Evolutionary conservation across 1,140 invertebrate species (phyloP), one percentile per base, ranked within the genome.

Genomic region (Bemisia tabaci): DNA sequence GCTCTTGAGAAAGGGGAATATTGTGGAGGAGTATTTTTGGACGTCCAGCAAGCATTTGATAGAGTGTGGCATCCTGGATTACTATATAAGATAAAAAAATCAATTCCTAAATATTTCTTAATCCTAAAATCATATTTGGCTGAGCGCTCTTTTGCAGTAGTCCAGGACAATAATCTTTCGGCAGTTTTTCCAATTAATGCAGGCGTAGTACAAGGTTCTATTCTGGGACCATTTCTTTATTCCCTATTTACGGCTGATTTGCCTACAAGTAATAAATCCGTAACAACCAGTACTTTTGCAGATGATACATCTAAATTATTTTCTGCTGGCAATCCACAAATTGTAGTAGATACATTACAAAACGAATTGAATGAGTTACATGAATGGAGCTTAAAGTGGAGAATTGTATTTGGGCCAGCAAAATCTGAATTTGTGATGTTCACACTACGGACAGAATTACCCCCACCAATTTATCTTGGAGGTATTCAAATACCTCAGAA

Each of bases 11-110:
- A 61, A n/a, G 66, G 66, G 33, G 12, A 25, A 22, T 71, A 69
- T 39, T 73, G 71, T 62, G 69, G 67, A 39, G 74, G 70, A 21
- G 71, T 72, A 1, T 73, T 76, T 58, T 68, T 77, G 2, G 75
- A 78, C 33, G 70, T 75, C 0, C 60, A 67, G 27, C 73, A 75
- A 67, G 75, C 76, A 0, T 77, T 77, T 63, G 73, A 77, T 65
- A 70, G 70, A 62, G 72, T 78, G 0, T 77, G 75, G 76, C 73
- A 73, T 48, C 25, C 65, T 1, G 72, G 74, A 63, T 22, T 48
- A 48, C 33, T 48, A 5, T 48, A 9, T 48, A 48, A 48, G 17
- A 48, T 48, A 9, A 48, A 48, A 48, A 48, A 5, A 48, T 17
- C 17, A 9, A 9, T 48, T 48, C 33, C 33, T 48, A 5, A 48